phyloP scores from a whole-genome alignment of 2,113 vertebrate species.

The Bos indicus region DNA sequence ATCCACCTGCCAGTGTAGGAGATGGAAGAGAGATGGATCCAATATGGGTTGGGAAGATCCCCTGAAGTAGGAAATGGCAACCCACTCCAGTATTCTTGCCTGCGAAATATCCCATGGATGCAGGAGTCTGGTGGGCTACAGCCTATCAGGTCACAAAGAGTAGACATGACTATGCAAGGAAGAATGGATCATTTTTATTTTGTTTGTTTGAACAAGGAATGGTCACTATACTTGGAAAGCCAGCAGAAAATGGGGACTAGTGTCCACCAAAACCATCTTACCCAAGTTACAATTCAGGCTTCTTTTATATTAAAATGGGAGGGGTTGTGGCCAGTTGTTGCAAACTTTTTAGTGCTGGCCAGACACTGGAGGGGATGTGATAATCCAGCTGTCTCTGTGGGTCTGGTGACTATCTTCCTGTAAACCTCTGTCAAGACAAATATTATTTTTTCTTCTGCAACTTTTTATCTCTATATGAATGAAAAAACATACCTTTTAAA shows the following conservation, averaged over 20 bases:
- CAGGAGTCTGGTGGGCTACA: background rate
- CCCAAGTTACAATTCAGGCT: background rate
- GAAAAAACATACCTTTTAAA: background rate
- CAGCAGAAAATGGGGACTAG: background rate
- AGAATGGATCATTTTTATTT: background rate
- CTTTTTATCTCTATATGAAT: background rate
- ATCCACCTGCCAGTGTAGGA: background rate
- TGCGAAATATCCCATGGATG: background rate
- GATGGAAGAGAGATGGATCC: background rate
- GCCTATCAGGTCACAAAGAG: background rate
- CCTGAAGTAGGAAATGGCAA: background rate
- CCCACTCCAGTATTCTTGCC: background rate
- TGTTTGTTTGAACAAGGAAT: background rate
- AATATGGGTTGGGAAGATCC: background rate
- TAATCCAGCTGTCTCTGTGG: background rate
- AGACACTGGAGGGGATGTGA: background rate
- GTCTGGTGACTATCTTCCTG: background rate
- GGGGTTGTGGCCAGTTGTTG: background rate
- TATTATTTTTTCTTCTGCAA: background rate
- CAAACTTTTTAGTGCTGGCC: background rate
- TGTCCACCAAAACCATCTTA: background rate
- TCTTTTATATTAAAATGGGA: background rate
- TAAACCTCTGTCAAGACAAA: background rate
- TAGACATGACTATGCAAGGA: background rate
- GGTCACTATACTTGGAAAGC: background rate